phyloP scores from a whole-genome alignment of 2,113 vertebrate genomes.

The Coracopsis vasa region DNA sequence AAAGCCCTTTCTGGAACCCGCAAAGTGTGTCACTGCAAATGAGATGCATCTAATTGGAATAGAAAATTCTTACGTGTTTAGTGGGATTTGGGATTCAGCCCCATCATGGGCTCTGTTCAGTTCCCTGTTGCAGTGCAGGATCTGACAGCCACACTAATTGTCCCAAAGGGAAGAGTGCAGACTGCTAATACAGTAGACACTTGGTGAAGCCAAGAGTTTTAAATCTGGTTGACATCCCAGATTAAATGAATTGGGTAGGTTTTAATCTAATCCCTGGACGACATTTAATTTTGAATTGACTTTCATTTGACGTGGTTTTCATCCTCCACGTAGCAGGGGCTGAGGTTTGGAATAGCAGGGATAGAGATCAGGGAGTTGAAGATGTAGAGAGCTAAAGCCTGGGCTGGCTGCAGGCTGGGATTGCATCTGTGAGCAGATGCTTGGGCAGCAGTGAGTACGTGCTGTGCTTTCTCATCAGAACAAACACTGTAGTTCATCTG shows the following conservation, averaged over 20 bases:
- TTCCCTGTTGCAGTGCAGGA: background rate
- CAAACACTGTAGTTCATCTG: background rate
- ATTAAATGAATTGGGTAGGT: background rate
- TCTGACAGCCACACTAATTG: fast-evolving
- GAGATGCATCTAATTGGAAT: background rate
- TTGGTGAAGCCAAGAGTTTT: background rate
- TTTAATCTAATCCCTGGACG: slow-evolving; percentile 22
- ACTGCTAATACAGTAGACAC: background rate
- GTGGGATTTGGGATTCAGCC: background rate
- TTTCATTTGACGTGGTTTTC: background rate
- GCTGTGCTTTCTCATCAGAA: background rate
- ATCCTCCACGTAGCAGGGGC: background rate
- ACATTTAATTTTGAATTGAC: background rate
- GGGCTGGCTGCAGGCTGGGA: background rate
- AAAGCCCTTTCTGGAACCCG: background rate
- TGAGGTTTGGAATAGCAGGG: background rate
- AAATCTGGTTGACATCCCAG: background rate
- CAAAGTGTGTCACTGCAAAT: background rate
- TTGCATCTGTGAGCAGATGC: background rate
- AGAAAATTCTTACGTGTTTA: fast-evolving
- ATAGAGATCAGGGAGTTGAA: background rate
- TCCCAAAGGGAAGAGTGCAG: background rate
- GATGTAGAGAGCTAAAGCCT: background rate
- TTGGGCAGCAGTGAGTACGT: background rate
- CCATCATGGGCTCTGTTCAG: background rate